These are phyloP conservation scores for Drosophila bocqueti DNA, from an alignment of 1,140 invertebrate genomes.

Conservation along the genomic window DNA sequence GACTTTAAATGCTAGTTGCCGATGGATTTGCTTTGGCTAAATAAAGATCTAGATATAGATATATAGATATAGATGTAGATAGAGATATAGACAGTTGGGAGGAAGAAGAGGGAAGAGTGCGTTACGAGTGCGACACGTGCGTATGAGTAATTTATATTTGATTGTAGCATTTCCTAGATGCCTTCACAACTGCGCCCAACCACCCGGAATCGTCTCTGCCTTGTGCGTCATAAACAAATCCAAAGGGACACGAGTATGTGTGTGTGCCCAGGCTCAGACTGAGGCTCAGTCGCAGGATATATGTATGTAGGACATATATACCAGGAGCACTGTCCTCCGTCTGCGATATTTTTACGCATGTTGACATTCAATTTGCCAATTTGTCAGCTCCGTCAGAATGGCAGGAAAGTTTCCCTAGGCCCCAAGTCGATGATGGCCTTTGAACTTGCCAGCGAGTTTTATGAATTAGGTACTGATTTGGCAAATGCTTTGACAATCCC, in stretches of 20 bases:
- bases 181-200: constrained; percentile 14
- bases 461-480: constrained; percentile 79
- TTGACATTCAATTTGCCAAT: constrained; percentile 83
- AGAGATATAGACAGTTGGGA: constrained; percentile 28
- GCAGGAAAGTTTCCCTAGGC: constrained; percentile 60
- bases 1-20: constrained; percentile 61
- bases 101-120: background rate
- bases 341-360: constrained; percentile 76
- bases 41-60: constrained; percentile 33
- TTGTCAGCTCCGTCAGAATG: constrained; percentile 51
- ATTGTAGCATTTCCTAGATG: constrained; percentile 62
- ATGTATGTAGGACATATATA: background rate
- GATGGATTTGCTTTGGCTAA: constrained; percentile 8
- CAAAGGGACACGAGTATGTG: constrained; percentile 65
- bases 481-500: constrained; percentile 27
- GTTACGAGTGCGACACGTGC: constrained; percentile 59
- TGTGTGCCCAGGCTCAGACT: constrained; percentile 4
- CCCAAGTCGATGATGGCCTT: constrained; percentile 49
- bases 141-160: constrained; percentile 79
- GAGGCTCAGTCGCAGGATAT: constrained; percentile 7
- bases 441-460: constrained; percentile 68
- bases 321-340: constrained; percentile 15
- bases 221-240: constrained; percentile 72
- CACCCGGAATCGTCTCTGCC: constrained; percentile 5
- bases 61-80: constrained; percentile 12